Evolutionary conservation across 2,797 vertebrate species (phyloP).

Genomic region (Octomys mimax): DNA sequence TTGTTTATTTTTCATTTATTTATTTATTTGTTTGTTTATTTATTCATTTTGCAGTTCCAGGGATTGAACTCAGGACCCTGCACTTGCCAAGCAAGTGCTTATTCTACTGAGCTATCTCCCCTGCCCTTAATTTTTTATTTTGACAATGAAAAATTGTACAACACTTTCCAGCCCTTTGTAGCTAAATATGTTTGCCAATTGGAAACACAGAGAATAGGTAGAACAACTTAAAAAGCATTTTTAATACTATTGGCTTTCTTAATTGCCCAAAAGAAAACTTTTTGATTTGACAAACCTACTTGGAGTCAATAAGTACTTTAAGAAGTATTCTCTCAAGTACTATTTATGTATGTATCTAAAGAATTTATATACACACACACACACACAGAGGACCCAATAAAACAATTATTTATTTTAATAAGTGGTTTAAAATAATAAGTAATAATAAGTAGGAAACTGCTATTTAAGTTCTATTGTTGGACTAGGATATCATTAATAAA

Average conservation of each 20-base stretch:
- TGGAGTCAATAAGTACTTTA: conserved; percentile 66
- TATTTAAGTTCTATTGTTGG: not conserved
- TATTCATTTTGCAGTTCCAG: no score
- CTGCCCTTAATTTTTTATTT: conserved; percentile 58
- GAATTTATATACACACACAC: not conserved
- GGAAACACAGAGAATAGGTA: conserved; percentile 63
- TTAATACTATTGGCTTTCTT: conserved; percentile 62
- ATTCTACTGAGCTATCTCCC: no score
- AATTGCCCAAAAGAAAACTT: conserved; percentile 67
- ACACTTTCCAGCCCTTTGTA: conserved; percentile 44
- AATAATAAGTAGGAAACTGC: not conserved
- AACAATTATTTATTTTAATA: not conserved
- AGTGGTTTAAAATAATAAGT: conserved; percentile 9
- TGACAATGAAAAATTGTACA: conserved; percentile 56
- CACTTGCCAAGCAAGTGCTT: no score
- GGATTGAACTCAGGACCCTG: no score
- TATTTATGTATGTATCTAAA: no score
- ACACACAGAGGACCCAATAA: not conserved
- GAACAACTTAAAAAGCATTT: conserved; percentile 46
- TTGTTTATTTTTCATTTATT: not conserved
- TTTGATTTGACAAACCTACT: conserved; percentile 70
- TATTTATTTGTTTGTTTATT: no score
- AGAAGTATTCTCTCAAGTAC: conserved; percentile 52
- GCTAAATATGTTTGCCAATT: conserved; percentile 46
- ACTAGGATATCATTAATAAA: not conserved